phyloP scores from a whole-genome alignment of 2,113 vertebrate species.

The Laterallus jamaicensis region DNA sequence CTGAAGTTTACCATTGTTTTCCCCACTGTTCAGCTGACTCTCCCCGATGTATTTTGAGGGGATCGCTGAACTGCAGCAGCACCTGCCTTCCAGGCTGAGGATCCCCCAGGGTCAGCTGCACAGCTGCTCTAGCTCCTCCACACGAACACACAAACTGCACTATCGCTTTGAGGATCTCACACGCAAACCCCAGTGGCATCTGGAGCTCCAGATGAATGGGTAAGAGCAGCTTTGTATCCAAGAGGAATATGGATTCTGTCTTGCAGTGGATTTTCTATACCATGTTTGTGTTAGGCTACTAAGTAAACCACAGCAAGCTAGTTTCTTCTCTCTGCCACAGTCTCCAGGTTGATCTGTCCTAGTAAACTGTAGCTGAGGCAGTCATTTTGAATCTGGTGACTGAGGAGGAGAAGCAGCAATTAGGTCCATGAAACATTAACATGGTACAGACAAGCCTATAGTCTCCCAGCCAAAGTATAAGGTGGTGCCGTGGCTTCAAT shows the following conservation, averaged over 20 bases:
- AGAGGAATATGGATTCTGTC: neutral
- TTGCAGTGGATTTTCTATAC: neutral
- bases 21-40: neutral
- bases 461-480: neutral
- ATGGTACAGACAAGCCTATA: neutral
- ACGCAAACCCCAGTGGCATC: neutral
- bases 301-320: neutral
- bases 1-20: neutral
- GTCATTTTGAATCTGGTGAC: neutral
- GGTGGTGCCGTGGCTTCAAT: neutral
- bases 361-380: neutral
- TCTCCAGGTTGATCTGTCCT: neutral
- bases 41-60: neutral
- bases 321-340: neutral
- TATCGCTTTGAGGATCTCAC: neutral
- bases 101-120: fast-evolving
- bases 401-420: neutral
- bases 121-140: neutral
- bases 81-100: neutral
- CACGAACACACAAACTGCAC: neutral
- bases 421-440: neutral
- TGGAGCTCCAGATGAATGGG: neutral
- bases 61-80: neutral
- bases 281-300: neutral
- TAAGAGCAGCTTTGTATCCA: neutral